Conservation (phyloP, 2,888 invertebrate species). For the Leptinotarsa juncta region DNA sequence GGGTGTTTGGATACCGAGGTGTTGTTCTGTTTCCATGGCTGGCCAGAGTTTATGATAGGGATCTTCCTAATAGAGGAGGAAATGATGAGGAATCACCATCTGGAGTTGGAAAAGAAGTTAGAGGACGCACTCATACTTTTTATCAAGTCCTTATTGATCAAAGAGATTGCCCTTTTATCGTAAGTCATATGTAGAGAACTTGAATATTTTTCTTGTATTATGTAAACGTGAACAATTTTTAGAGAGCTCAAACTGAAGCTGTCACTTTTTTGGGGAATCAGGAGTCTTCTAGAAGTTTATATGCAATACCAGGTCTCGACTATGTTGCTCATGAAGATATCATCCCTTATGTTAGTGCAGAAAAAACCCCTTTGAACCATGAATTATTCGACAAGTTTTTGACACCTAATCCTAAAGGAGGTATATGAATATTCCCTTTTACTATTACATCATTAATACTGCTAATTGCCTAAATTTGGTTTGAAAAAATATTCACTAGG, state of each 20-base stretch:
- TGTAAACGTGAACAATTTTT: slow-evolving; percentile 40
- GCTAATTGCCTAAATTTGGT: no score
- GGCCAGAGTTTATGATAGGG: slow-evolving; percentile 94
- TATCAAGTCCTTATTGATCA: slow-evolving; percentile 98
- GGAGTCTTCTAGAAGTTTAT: slow-evolving; percentile 92
- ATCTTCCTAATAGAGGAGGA: slow-evolving; percentile 71
- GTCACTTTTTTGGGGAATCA: slow-evolving; percentile 97
- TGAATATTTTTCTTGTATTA: neutral
- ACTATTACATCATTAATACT: no score
- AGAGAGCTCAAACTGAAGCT: slow-evolving; percentile 98
- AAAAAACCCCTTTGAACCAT: slow-evolving; percentile 90
- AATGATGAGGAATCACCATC: slow-evolving; percentile 60
- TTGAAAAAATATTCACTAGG: no score
- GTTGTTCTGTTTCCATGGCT: slow-evolving; percentile 97
- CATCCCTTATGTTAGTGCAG: slow-evolving; percentile 91
- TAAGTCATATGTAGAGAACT: slow-evolving; percentile 70
- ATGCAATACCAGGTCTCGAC: slow-evolving; percentile 96
- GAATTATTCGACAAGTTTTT: slow-evolving; percentile 97
- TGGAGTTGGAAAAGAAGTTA: slow-evolving; percentile 84
- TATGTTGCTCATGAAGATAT: slow-evolving; percentile 99
- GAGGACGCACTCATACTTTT: slow-evolving; percentile 92
- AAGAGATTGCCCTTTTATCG: slow-evolving; percentile 95
- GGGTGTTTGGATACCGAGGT: slow-evolving; percentile 97
- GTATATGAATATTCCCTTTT: slow-evolving; percentile 61
- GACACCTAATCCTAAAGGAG: slow-evolving; percentile 80